Evolutionary conservation across 2,888 invertebrate genomes (phyloP), one percentile per base, ranked within the genome.

Genomic region (Strigamia crassipes): DNA sequence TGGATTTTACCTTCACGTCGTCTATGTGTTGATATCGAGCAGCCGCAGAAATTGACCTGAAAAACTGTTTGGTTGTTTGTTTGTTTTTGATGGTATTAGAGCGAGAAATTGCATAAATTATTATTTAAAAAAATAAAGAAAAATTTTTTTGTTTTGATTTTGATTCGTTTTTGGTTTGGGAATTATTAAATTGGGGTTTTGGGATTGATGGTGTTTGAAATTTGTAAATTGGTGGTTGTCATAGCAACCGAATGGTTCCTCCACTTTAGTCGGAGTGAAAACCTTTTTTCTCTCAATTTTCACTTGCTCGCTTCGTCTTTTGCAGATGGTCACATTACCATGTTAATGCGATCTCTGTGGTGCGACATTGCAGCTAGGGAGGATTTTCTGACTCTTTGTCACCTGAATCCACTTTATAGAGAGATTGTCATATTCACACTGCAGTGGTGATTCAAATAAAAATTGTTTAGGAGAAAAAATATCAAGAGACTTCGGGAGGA

Each of bases 401-500:
- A 73, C 73, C 73, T 73, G 73, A 73, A 73, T 27, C 73, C 73
- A 31, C 73, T 73, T 73, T 73, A 73, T 73, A 73, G 73, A 73
- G 66, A 66, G 31, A 73, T 73, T 73, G 73, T 73, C 73, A 31
- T 73, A 73, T 73, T 73, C 73, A 73, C 73, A 31, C 73, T 73
- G 23, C 15, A 9, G 56, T 13, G 46, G 56, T 56, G n/a, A 56
- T 56, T 56, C 56, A 21, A 18, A 21, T 56, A 56, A 56, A 46
- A 56, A 56, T 56, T 15, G 21, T n/a, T n/a, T n/a, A n/a, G n/a
- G n/a, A n/a, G n/a, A 34, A 34, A 34, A 34, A 34, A n/a, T n/a
- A n/a, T n/a, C n/a, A n/a, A n/a, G n/a, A n/a, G n/a, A n/a, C n/a
- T n/a, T n/a, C n/a, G n/a, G n/a, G n/a, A n/a, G n/a, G n/a, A n/a